A percentile compares a stretch with the other conserved stretches of the same genome.
phyloP scores from a whole-genome alignment of 2,113 vertebrate genomes.

The Trinectes maculatus region DNA sequence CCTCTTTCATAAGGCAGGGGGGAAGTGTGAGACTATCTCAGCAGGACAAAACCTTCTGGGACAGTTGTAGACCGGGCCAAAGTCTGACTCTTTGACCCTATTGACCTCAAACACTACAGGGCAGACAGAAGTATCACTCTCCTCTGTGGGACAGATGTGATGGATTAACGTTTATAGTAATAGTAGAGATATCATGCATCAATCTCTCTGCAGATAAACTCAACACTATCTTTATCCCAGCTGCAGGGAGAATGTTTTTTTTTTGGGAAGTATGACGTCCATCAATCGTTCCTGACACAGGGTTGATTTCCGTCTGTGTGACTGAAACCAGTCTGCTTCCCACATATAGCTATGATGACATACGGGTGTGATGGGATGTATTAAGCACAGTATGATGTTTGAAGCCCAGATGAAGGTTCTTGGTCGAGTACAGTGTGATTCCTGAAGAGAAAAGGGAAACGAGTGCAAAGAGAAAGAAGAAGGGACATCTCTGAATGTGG shows the following conservation, averaged over 20 bases:
- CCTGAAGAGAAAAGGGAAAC: slow-evolving; percentile 28
- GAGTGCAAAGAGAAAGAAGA: background rate
- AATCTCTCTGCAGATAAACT: too few relatives aligned
- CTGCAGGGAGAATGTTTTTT: too few relatives aligned
- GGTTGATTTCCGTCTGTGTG: too few relatives aligned
- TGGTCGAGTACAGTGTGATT: slow-evolving; percentile 38
- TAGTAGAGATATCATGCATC: too few relatives aligned
- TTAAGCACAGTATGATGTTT: slow-evolving; percentile 80
- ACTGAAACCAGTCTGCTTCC: background rate
- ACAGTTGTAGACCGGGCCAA: background rate
- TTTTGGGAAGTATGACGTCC: too few relatives aligned
- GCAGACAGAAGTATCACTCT: background rate
- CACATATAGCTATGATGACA: slow-evolving; percentile 17
- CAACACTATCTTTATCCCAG: too few relatives aligned
- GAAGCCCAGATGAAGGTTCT: slow-evolving; percentile 69
- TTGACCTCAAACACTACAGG: slow-evolving; percentile 19
- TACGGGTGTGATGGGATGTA: slow-evolving; percentile 56
- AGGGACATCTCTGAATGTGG: slow-evolving; percentile 66
- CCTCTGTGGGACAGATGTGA: slow-evolving; percentile 8
- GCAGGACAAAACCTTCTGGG: slow-evolving; percentile 41
- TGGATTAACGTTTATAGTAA: background rate
- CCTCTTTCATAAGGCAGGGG: slow-evolving; percentile 60
- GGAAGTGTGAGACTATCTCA: slow-evolving; percentile 39
- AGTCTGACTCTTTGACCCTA: slow-evolving; percentile 42
- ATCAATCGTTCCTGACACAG: too few relatives aligned